phyloP scores from a whole-genome alignment of 2,797 vertebrate genomes.

The Phalloptychus januarius region DNA sequence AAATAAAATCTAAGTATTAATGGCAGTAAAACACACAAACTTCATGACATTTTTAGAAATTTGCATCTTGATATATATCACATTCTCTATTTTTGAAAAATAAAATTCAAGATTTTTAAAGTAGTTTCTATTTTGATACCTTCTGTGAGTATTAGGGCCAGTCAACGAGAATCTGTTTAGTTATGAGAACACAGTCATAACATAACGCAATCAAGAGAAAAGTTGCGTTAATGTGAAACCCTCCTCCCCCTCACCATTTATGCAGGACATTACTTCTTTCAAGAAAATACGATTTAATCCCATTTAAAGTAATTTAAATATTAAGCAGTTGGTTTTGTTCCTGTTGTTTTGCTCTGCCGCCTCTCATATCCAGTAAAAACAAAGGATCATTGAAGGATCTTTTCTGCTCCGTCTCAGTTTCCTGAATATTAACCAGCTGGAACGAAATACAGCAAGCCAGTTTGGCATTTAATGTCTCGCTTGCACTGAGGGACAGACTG shows the following conservation, averaged over 20 bases:
- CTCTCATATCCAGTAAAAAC: constrained; percentile 22
- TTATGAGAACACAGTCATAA: too few species aligned
- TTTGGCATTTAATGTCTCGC: neutral
- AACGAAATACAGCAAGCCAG: neutral
- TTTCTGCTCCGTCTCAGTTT: constrained; percentile 16
- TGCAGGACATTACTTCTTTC: neutral
- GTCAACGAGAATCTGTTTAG: too few species aligned
- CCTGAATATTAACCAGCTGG: constrained; percentile 26
- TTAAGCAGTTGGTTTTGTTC: neutral
- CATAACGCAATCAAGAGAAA: too few species aligned
- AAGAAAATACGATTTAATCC: neutral
- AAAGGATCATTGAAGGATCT: constrained; percentile 28
- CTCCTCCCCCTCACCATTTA: neutral
- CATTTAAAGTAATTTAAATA: neutral
- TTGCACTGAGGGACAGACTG: neutral
- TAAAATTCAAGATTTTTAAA: too few species aligned
- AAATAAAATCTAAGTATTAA: too few species aligned
- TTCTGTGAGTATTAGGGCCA: too few species aligned
- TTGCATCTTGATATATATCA: neutral
- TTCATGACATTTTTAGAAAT: neutral
- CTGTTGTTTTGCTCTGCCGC: neutral
- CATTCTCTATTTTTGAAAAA: neutral
- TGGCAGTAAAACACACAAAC: neutral
- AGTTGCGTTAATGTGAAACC: too few species aligned
- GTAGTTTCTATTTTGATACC: too few species aligned